These are phyloP conservation scores for Oncopeltus fasciatus DNA, from an alignment of 1,140 invertebrate species.

Conservation along the genomic window DNA sequence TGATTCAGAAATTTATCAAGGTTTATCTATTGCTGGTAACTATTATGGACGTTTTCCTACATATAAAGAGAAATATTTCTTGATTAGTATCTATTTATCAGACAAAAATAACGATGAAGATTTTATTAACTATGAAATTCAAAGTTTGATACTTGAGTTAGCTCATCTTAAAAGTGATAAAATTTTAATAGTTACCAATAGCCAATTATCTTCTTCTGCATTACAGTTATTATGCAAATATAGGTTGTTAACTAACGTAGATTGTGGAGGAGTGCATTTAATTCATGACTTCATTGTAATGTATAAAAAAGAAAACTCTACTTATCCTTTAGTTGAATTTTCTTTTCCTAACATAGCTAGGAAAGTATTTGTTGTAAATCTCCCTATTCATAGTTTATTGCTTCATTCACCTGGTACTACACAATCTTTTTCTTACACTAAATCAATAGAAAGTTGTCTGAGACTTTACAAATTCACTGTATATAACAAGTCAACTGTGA, in stretches of 20 bases:
- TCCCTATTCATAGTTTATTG: background rate
- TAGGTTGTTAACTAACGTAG: background rate
- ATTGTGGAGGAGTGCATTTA: background rate
- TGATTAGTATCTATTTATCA: background rate
- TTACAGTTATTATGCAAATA: background rate
- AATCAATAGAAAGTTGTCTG: background rate
- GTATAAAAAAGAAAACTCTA: background rate
- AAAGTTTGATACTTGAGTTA: background rate
- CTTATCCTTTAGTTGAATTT: background rate
- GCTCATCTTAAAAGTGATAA: background rate
- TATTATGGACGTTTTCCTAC: background rate
- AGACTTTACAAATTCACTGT: background rate
- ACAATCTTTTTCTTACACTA: background rate
- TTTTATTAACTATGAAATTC: background rate
- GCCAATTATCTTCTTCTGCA: background rate
- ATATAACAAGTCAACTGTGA: background rate
- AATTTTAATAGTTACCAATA: background rate
- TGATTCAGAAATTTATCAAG: background rate
- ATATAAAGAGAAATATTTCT: background rate
- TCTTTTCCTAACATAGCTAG: background rate
- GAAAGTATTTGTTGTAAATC: background rate
- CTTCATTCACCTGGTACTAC: background rate
- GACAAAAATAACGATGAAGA: background rate
- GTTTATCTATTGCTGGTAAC: background rate
- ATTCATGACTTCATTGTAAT: background rate